Percentiles rank a stretch among this genome's conserved stretches.
Conservation (phyloP, 2,888 invertebrate species). For the Anoncus sp. region DNA sequence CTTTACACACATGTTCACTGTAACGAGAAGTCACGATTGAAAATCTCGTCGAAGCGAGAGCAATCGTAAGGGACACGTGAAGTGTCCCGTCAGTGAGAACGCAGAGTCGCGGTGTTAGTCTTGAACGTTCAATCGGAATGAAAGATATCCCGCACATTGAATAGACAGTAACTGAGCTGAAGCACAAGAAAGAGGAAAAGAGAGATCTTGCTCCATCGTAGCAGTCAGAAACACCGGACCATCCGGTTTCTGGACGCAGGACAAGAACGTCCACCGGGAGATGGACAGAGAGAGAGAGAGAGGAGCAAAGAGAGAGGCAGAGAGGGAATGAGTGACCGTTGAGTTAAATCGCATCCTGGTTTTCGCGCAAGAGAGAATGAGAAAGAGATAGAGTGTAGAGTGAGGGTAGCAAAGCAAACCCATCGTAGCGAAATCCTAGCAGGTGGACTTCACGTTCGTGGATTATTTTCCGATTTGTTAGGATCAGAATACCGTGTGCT, state of each 20-base stretch:
- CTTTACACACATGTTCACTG: background rate
- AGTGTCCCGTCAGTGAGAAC: background rate
- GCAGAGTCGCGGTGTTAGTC: constrained; percentile 31
- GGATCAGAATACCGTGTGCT: constrained; percentile 19
- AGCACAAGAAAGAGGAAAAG: constrained; percentile 49
- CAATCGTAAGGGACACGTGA: background rate
- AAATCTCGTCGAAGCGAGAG: background rate
- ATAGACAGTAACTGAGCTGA: constrained; percentile 13
- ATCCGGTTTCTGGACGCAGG: constrained; percentile 12
- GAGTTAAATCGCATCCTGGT: constrained; percentile 53
- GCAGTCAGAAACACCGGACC: constrained; percentile 3
- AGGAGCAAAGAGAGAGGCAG: too few relatives aligned
- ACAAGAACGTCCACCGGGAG: background rate
- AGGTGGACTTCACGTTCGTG: constrained; percentile 43
- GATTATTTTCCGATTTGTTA: constrained; percentile 46
- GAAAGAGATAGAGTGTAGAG: constrained; percentile 6
- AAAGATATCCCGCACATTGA: constrained; percentile 15
- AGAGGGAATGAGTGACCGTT: constrained; percentile 1
- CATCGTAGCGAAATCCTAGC: constrained; percentile 39
- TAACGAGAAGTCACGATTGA: constrained; percentile 16
- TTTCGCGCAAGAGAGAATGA: constrained; percentile 20
- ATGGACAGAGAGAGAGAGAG: background rate
- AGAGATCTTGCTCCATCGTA: constrained; percentile 35
- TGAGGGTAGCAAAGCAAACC: constrained; percentile 33
- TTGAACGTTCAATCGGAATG: constrained; percentile 39